Evolutionary conservation across 2,113 vertebrate species (phyloP), one percentile per base, ranked within the genome.

Genomic region (Pterocles orientalis): DNA sequence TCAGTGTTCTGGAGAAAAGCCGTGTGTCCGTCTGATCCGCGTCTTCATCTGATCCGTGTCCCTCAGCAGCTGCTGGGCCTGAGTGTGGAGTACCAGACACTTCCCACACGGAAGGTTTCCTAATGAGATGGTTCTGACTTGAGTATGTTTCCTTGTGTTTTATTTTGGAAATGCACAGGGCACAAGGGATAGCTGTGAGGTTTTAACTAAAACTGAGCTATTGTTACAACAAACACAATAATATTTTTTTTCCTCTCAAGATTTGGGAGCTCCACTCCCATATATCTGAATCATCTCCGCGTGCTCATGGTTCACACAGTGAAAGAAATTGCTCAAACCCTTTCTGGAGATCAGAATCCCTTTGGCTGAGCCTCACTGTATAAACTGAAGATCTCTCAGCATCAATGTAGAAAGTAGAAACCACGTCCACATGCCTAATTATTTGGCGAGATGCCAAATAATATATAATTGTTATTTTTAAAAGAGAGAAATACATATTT

Each of bases 21-120:
- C 41, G 41, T 41, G 41, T 36, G 8, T 36, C 36, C 36, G 36
- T 36, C 36, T 36, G 36, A 36, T 36, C 36, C 31, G 16, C 3
- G 14, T 15, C 26, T 33, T 8, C n/a, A 0, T 3, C 25, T 6
- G 14, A 3, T 2, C 24, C 41, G 12, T 41, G 41, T 6, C 21
- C 43, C 5, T 23, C 36, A 5, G 3, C 21, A 20, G 73, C 14
- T 12, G 34, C 68, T 18, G 20, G 21, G 33, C 43, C 12, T 3
- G 1, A 7, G 18, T 9, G 13, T 1, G 2, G 16, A 1, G 25
- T 4, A 26, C 21, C 34, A 2, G 43, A 5, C 29, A 0, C 45
- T 2, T 28, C 31, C 12, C 48, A 3, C 31, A 2, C 2, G 2
- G 8, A 6, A 15, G 3, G 6, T 8, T 58, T 36, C 8, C 20